Evolutionary conservation across 2,113 vertebrate genomes (phyloP).

Genomic region (Leptosomus discolor): DNA sequence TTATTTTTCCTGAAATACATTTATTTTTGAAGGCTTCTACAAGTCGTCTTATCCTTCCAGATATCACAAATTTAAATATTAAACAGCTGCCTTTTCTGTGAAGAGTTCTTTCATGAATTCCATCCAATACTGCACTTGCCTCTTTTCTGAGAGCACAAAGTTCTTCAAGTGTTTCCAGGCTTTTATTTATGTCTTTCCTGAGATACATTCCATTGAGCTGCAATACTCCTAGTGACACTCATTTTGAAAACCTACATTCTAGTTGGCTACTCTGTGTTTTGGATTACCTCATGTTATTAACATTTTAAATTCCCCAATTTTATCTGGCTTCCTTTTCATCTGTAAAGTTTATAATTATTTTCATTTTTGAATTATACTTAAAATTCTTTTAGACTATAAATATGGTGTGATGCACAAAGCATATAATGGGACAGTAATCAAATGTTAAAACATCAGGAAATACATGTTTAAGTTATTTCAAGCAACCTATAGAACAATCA

Average conservation of each 20-base stretch:
- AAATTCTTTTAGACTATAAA: background rate
- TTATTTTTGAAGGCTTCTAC: background rate
- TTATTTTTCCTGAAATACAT: background rate
- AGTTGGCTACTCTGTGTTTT: background rate
- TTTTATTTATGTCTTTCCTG: background rate
- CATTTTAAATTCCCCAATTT: background rate
- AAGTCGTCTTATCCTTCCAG: background rate
- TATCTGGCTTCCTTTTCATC: background rate
- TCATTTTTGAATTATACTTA: background rate
- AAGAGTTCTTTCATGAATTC: background rate
- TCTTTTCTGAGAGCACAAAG: background rate
- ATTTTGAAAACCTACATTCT: background rate
- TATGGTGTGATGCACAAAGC: background rate
- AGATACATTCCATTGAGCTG: background rate
- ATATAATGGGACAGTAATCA: background rate
- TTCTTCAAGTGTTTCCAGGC: background rate
- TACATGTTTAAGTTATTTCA: background rate
- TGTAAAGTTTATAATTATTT: background rate
- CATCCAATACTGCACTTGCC: background rate
- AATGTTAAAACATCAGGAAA: background rate
- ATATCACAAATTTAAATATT: background rate
- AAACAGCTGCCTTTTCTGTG: background rate
- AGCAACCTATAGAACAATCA: background rate
- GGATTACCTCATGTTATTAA: background rate
- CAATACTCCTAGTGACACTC: background rate